Conservation (phyloP, 53 echinoderm and acorn worm genomes). For the Antedon mediterranea region DNA sequence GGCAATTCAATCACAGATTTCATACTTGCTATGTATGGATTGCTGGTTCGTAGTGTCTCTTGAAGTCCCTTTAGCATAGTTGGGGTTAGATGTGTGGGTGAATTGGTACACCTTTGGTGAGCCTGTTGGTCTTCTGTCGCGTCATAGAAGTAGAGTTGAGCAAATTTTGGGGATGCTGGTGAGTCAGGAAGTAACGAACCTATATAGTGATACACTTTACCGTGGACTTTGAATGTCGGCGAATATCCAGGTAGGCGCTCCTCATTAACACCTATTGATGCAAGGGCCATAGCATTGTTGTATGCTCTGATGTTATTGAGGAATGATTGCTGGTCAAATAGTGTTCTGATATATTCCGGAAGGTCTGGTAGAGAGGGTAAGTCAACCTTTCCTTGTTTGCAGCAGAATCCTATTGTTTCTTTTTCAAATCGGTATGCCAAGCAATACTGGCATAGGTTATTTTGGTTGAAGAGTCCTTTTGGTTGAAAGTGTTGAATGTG, state of each 20-base stretch:
- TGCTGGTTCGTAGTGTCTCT: no score
- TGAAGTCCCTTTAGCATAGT: no score
- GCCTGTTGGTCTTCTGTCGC: no score
- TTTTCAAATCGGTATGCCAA: no score
- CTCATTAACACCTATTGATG: slow-evolving; percentile 21
- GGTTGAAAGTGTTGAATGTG: no score
- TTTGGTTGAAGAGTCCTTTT: no score
- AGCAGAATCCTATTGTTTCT: not conserved
- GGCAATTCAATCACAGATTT: no score
- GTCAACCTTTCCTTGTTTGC: slow-evolving; percentile 12
- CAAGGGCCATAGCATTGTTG: slow-evolving; percentile 16
- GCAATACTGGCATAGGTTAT: no score
- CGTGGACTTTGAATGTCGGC: slow-evolving; percentile 33
- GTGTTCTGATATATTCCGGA: slow-evolving; percentile 2
- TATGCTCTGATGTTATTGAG: slow-evolving; percentile 8
- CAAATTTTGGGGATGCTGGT: slow-evolving; percentile 21
- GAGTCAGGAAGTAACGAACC: slow-evolving; percentile 10
- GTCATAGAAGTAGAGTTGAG: slow-evolving; percentile 37
- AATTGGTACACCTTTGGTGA: no score
- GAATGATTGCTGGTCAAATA: not conserved
- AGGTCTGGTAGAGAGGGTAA: not conserved
- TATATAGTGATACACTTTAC: slow-evolving; percentile 24
- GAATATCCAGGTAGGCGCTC: slow-evolving; percentile 15
- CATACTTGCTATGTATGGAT: no score
- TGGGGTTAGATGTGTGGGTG: not conserved